Conservation (phyloP, 2,113 vertebrate genomes). For the Ciconia stormi region DNA sequence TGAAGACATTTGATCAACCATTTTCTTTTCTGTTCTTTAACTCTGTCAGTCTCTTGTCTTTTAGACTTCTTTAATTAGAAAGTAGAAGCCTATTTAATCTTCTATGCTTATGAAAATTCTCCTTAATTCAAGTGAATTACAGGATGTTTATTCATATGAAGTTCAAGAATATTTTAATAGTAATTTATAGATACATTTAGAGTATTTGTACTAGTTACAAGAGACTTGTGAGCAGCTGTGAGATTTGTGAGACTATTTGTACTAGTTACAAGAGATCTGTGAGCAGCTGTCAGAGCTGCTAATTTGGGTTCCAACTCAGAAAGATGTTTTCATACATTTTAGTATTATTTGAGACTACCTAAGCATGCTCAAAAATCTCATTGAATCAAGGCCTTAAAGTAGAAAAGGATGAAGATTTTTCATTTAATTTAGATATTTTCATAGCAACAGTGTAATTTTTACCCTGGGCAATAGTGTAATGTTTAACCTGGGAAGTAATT, state of each 20-base stretch:
- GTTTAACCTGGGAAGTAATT: neutral
- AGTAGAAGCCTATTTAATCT: neutral
- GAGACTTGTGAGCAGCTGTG: neutral
- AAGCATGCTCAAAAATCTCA: neutral
- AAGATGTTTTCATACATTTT: neutral
- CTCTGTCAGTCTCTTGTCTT: neutral
- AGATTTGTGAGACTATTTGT: neutral
- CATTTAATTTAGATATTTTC: neutral
- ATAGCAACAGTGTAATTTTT: neutral
- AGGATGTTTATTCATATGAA: neutral
- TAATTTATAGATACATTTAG: neutral
- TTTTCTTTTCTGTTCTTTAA: neutral
- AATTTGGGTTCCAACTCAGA: neutral
- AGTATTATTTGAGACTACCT: neutral
- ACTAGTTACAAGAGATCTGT: neutral
- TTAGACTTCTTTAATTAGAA: neutral
- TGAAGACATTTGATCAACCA: neutral
- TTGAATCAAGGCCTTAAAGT: neutral
- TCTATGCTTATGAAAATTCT: neutral
- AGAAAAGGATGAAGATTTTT: neutral
- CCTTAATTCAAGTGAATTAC: neutral
- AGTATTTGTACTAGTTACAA: neutral
- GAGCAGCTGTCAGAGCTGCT: neutral
- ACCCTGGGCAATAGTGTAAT: neutral
- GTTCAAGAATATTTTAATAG: neutral